Evolutionary conservation across 2,888 invertebrate species (phyloP), one percentile per base, ranked within the genome.

Genomic region (Glyphotaelius pellucidus): DNA sequence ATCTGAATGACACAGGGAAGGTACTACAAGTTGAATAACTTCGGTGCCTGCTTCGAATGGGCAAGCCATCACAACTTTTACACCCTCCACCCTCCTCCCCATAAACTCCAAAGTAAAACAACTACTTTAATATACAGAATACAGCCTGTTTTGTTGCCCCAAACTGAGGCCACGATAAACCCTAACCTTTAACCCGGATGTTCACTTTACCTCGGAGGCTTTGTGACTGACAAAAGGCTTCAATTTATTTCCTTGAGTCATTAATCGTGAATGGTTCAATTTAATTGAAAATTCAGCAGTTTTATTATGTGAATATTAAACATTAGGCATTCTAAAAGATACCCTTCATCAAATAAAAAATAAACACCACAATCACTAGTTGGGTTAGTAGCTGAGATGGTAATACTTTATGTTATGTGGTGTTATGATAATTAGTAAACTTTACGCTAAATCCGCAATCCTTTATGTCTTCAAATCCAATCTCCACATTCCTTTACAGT

Each of bases 151-250:
- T 67, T 67, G 67, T 67, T 67, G 25, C 25, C 25, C 67, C 25
- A 25, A 67, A 67, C 67, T 67, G 25, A 35, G 31, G 35, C 83
- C 83, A 83, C 67, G 83, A 38, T 83, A 25, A 83, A 32, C 35
- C 35, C 15, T 83, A 32, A 83, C 83, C 83, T 83, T 83, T 83
- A 38, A 83, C 83, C 83, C 83, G 31, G 35, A 19, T 83, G 35
- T 32, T 83, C 83, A 83, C 83, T 83, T 83, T 25, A 83, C 83
- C 83, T 35, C 7, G 25, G 9, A 35, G 83, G 25, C 83, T 83
- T 83, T 35, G 83, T 32, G 83, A 38, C 83, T 83, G 25, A 83
- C 35, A 83, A 83, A 83, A 83, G 83, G 25, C 83, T 35, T 83
- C 19, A 67, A 67, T 67, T 67, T 67, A 9, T 67, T 67, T 67